Evolutionary conservation across 2,888 invertebrate genomes (phyloP).

Genomic region (Sarcophaga subvicina): DNA sequence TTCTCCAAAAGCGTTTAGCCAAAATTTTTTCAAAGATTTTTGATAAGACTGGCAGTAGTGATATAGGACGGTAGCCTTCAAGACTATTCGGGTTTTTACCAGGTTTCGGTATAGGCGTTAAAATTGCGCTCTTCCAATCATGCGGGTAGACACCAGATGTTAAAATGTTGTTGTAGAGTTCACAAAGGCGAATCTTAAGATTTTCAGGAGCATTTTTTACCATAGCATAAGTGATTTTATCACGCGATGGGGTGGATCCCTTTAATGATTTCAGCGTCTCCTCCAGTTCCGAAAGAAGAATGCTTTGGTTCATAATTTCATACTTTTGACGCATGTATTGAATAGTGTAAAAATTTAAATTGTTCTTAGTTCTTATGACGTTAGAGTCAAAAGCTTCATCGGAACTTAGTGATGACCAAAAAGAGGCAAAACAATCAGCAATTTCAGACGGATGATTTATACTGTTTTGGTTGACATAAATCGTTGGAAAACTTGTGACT

Average conservation of each 20-base stretch:
- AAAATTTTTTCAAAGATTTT: slow-evolving; percentile 39
- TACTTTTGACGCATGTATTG: too few species aligned
- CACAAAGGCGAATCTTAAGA: too few species aligned
- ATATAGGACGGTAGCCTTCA: too few species aligned
- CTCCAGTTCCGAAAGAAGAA: not conserved
- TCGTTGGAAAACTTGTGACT: not conserved
- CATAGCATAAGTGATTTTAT: slow-evolving; percentile 30
- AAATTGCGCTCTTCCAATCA: slow-evolving; percentile 22
- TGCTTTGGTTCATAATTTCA: too few species aligned
- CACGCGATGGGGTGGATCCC: not conserved
- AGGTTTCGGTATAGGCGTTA: slow-evolving; percentile 31
- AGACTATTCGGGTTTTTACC: too few species aligned
- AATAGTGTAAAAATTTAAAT: too few species aligned
- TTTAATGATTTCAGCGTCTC: not conserved
- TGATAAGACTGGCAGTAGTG: not conserved
- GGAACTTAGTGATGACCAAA: slow-evolving; percentile 26
- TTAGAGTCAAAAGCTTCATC: not conserved
- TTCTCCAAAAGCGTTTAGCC: slow-evolving; percentile 7
- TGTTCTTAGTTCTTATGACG: too few species aligned
- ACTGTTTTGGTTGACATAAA: not conserved
- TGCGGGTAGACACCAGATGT: slow-evolving; percentile 24
- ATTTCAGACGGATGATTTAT: not conserved
- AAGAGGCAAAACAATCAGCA: slow-evolving; percentile 3
- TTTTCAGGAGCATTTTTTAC: too few species aligned
- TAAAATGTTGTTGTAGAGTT: slow-evolving; percentile 27